These are phyloP conservation scores for Dasysyrphus albostriatus DNA, from an alignment of 2,888 invertebrate genomes.

Conservation along the genomic window DNA sequence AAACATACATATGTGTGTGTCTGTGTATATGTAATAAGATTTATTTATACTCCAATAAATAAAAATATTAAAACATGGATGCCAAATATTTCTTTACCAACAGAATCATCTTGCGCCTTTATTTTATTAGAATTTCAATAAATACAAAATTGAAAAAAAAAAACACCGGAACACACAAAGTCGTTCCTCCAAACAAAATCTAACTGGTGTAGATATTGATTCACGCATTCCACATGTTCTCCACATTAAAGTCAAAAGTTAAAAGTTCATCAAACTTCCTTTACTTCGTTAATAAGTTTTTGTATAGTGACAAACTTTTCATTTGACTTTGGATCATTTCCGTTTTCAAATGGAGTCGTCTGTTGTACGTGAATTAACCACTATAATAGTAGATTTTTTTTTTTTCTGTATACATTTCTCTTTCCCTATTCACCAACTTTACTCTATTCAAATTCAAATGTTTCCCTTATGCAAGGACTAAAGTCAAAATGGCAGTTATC, in stretches of 20 bases:
- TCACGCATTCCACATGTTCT: background rate
- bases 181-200: background rate
- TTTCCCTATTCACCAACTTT: conserved; percentile 9
- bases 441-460: conserved; percentile 37
- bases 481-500: conserved; percentile 59
- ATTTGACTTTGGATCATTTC: conserved; percentile 2
- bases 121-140: background rate
- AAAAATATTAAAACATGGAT: too few species aligned
- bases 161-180: background rate
- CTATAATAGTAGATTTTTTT: conserved; percentile 11
- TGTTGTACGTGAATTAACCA: conserved; percentile 22
- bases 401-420: background rate
- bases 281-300: conserved; percentile 28
- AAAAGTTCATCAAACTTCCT: conserved; percentile 33
- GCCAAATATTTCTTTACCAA: too few species aligned
- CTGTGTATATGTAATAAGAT: too few species aligned
- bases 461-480: conserved; percentile 41
- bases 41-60: too few species aligned
- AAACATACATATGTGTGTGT: too few species aligned
- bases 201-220: background rate
- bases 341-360: conserved; percentile 15
- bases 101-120: too few species aligned
- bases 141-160: background rate
- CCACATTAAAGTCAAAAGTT: conserved; percentile 26
- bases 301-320: conserved; percentile 45